A percentile compares a stretch with the other conserved stretches of the same genome.
These are phyloP conservation scores for Athene noctua DNA, from an alignment of 2,113 vertebrate genomes.

Conservation along the genomic window DNA sequence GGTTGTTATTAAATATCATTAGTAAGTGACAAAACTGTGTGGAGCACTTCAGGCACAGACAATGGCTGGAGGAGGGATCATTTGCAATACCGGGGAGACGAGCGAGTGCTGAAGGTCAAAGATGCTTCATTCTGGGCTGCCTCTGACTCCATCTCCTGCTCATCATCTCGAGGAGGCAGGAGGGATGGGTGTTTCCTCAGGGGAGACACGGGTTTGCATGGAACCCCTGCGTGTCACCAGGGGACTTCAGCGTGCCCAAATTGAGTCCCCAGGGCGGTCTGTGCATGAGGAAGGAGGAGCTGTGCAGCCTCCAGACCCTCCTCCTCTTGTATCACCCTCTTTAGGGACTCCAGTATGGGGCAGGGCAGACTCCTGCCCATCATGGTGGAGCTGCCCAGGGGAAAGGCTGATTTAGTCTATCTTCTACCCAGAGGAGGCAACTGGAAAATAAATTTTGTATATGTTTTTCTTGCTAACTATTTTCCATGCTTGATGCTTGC, in stretches of 20 bases:
- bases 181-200: background rate
- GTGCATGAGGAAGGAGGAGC: background rate
- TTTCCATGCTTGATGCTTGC: background rate
- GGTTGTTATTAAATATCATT: constrained; percentile 30
- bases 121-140: background rate
- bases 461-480: background rate
- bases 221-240: background rate
- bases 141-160: background rate
- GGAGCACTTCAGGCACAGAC: background rate
- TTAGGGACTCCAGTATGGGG: background rate
- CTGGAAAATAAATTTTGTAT: background rate
- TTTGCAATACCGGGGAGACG: background rate
- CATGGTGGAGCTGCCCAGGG: background rate
- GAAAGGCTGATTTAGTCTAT: background rate
- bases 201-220: background rate
- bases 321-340: background rate
- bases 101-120: background rate
- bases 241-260: background rate
- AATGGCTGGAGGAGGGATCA: background rate
- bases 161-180: background rate
- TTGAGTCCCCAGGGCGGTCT: background rate
- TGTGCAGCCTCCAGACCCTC: background rate
- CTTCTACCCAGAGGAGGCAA: background rate
- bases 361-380: background rate
- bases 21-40: background rate